Evolutionary conservation across 2,888 invertebrate species (phyloP), one percentile per base, ranked within the genome.

Genomic region (Lasioglossum calceatum): DNA sequence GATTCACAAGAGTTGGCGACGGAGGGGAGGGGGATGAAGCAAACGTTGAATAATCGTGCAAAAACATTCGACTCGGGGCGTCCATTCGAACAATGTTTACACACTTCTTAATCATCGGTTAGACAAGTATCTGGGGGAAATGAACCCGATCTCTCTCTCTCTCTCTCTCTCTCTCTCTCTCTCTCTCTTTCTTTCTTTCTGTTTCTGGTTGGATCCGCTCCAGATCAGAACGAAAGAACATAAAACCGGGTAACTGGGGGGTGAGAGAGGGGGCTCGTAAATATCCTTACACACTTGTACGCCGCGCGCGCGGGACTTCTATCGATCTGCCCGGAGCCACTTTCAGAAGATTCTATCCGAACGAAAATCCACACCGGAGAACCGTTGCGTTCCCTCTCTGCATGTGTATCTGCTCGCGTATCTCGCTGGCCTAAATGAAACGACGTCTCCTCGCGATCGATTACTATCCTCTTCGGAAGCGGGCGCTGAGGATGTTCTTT

Each of bases 301-400:
- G 74, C 79, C 70, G 79, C 87, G 74, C 74, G 84, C 85, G 81
- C 86, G 82, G 77, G 58, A 42, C 82, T 88, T 76, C 79, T 90
- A 90, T 90, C 86, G 90, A 90, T 90, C 87, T 87, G 81, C 73
- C 61, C 73, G 75, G 64, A 89, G 85, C 80, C 79, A 86, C 82
- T 88, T 89, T 85, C 86, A 16, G 84, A 81, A 85, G 86, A 89
- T 90, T 89, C 82, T 81, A 79, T 89, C 79, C 82, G 75, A 88
- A 83, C 84, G 74, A 86, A 88, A 88, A 89, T 84, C 86, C 89
- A 78, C 82, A 73, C 42, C 77, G 73, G 80, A 78, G 75, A 50
- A 50, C 16, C 77, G 39, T 39, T 50, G 27, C 79, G 61, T 79
- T 79, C 36, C 75, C 23, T 19, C 14, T 42, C 61, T 76, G 76